Conservation (phyloP, 2,113 vertebrate genomes). For the Mesembrinibis cayennensis region DNA sequence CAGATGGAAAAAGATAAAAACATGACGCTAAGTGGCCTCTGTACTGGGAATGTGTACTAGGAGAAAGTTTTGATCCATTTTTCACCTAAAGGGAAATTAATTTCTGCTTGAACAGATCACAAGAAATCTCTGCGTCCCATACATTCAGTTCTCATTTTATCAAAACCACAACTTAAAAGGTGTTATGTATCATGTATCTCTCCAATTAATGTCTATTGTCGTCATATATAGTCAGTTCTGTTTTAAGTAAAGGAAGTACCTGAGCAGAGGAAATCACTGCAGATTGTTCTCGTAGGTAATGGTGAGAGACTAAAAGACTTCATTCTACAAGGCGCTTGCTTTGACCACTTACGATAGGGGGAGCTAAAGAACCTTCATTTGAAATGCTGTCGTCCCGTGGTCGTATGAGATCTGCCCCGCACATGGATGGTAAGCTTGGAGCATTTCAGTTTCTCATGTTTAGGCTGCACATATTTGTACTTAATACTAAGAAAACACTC, state of each 20-base stretch:
- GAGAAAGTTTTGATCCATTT: neutral
- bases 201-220: neutral
- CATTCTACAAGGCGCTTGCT: neutral
- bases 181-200: neutral
- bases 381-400: neutral
- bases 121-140: neutral
- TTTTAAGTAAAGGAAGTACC: neutral
- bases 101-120: neutral
- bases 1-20: neutral
- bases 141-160: neutral
- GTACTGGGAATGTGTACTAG: neutral
- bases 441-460: neutral
- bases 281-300: neutral
- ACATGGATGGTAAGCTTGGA: neutral
- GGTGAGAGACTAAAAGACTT: neutral
- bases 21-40: neutral
- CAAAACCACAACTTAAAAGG: neutral
- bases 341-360: neutral
- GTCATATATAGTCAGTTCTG: neutral
- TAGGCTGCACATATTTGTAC: neutral
- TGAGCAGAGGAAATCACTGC: neutral
- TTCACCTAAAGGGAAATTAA: neutral
- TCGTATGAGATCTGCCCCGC: neutral
- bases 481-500: neutral
- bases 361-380: neutral